Conservation (phyloP, 1,140 invertebrate species). For the Zaprionus nigranus region DNA sequence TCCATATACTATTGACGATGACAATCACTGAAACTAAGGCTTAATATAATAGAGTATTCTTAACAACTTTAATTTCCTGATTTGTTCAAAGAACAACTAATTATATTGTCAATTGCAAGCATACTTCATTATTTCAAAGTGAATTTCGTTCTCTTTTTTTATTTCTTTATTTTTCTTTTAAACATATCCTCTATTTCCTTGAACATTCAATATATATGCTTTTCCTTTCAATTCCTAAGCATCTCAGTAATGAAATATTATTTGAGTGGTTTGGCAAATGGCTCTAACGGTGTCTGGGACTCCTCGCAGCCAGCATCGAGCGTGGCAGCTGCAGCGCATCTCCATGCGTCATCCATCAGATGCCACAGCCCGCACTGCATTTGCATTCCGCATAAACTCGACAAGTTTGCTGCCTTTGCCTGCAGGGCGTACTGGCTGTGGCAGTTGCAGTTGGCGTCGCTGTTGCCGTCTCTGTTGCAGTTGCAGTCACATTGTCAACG, state of each 20-base stretch:
- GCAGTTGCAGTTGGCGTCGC: slow-evolving; percentile 30
- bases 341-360: slow-evolving; percentile 62
- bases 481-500: slow-evolving; percentile 66
- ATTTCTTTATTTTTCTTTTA: background rate
- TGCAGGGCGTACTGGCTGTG: slow-evolving; percentile 52
- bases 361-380: slow-evolving; percentile 64
- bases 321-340: slow-evolving; percentile 1
- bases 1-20: no score
- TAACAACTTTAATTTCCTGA: no score
- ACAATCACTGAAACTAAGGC: no score
- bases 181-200: background rate
- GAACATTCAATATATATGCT: background rate
- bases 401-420: slow-evolving; percentile 61
- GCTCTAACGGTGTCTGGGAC: background rate
- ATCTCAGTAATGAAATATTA: background rate
- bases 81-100: no score
- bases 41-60: no score
- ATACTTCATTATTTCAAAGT: background rate
- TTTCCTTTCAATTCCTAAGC: background rate
- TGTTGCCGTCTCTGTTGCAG: slow-evolving; percentile 36
- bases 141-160: background rate
- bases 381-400: slow-evolving; percentile 79
- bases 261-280: slow-evolving; percentile 1
- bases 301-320: background rate
- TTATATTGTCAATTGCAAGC: no score